Evolutionary conservation across 2,797 vertebrate species (phyloP), one percentile per base, ranked within the genome.

Genomic region (Aratinga solstitialis): DNA sequence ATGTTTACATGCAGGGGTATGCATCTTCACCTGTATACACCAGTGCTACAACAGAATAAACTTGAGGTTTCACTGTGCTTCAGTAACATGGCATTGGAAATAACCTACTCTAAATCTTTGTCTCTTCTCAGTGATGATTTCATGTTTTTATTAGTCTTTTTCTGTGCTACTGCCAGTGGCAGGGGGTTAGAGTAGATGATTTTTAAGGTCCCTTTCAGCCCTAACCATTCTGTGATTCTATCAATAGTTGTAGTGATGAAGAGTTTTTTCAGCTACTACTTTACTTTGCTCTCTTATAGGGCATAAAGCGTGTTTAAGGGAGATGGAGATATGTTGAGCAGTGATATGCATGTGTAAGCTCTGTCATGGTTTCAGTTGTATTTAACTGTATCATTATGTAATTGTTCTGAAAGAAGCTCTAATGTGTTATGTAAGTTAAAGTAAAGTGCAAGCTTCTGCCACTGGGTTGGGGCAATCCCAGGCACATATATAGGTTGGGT

Each of bases 21-120:
- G 36, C 0, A 0, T 61, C 42, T 63, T 71, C 4, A 13, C 62
- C 53, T 50, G 13, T 43, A 12, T 66, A 23, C 20, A 5, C 43
- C 38, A 15, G 1, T 58, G 20, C 30, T 69, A 10, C 24, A 36
- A 2, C 10, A 51, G 9, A 48, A 80, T 9, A 43, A 56, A 36
- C 27, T 20, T 14, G 21, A 42, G 5, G 14, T 40, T 34, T 61
- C 20, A 10, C 45, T 62, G 42, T 13, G 16, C 19, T 68, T 40
- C 51, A 26, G 32, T 42, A 78, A 59, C 1, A 7, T 24, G 26
- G 27, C 29, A 22, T 38, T 34, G 9, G 9, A 16, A 91, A 73
- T 4, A 69, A 11, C 14, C 50, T 65, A 5, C 20, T 59, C 51
- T 30, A 43, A 78, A 43, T 20, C 58, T 27, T 4, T 59, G 11